Evolutionary conservation across 2,797 vertebrate species (phyloP), one percentile per base, ranked within the genome.

Genomic region (Neostethus bicornis): DNA sequence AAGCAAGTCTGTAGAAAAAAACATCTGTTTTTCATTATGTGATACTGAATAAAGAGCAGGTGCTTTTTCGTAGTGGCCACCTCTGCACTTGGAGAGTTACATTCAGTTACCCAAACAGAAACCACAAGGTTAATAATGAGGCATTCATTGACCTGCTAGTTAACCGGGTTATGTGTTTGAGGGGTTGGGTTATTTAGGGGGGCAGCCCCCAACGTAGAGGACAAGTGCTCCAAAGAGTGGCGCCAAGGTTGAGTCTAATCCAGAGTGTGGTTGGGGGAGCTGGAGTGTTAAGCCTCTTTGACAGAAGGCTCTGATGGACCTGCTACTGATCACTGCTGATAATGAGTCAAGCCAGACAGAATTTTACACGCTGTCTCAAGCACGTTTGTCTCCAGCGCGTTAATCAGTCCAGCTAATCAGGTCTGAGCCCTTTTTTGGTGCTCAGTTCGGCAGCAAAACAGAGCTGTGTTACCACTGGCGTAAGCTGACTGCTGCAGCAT

Each of bases 341-440:
- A 87, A 88, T 80, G 79, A 87, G 77, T 73, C 66, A 53, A 79
- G 84, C 79, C 84, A 88, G 87, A 84, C 85, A 80, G 61, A 83
- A 80, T 76, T 84, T 79, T 72, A 67, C 73, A 75, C 77, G 74
- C 61, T 50, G 82, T 81, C 80, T 85, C 73, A 66, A 79, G 65
- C 23, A 43, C 64, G 69, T 48, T 47, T n/a, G n/a, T n/a, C n/a
- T 54, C 17, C 61, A 34, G 66, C 51, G 86, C 61, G 64, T 79
- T 85, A 84, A 87, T 86, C 84, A 76, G 81, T 76, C 53, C 58
- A 65, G 84, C 83, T 89, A 89, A 87, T 87, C 88, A 76, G 81
- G 87, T 86, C 86, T 88, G 84, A 89, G 86, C 85, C 86, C 83
- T 66, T 67, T n/a, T 59, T 51, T 64, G 38, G 51, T 45, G 62